Evolutionary conservation across 2,888 invertebrate species (phyloP), one percentile per base, ranked within the genome.

Genomic region (Spilosoma lubricipeda): DNA sequence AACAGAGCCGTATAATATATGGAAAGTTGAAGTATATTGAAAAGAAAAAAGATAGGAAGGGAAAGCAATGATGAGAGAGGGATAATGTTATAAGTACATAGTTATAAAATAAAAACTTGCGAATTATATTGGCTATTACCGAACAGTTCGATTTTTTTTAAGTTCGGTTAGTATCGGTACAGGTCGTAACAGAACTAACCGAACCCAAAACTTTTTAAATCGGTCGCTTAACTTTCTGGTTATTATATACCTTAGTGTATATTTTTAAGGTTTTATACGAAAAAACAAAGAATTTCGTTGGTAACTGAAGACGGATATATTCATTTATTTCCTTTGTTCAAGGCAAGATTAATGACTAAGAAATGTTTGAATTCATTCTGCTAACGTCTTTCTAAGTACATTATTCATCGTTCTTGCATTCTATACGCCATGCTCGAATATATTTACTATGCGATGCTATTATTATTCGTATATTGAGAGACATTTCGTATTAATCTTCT

Each of bases 401-500:
- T 76, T 76, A 76, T 76, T 76, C 76, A 76, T 76, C 68, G 42
- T 73, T 76, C 76, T 72, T 76, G 76, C 73, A 73, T 73, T 71
- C 63, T 67, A 64, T 33, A 63, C 70, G 48, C 56, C 73, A 69
- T 72, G 70, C 33, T 67, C 67, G 67, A 67, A 71, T 42, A 67
- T 66, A 75, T 72, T 74, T 74, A 76, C 36, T 27, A 23, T 52
- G 20, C 48, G 59, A 67, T 67, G 59, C 20, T 27, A 39, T 69
- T 7, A 23, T 64, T 73, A 63, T 59, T 36, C 33, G 27, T 23
- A n/a, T 67, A 67, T 68, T 68, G 30, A 68, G 23, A 48, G 52
- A 56, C 52, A 56, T 39, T n/a, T 66, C 36, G 23, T 36, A 66
- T 66, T 66, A 36, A 23, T 66, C 39, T 36, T 66, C 20, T 63